Percentiles rank a stretch among this genome's conserved stretches.
These are phyloP conservation scores for Drosophila quadrilineata DNA, from an alignment of 1,140 invertebrate species.

Conservation along the genomic window DNA sequence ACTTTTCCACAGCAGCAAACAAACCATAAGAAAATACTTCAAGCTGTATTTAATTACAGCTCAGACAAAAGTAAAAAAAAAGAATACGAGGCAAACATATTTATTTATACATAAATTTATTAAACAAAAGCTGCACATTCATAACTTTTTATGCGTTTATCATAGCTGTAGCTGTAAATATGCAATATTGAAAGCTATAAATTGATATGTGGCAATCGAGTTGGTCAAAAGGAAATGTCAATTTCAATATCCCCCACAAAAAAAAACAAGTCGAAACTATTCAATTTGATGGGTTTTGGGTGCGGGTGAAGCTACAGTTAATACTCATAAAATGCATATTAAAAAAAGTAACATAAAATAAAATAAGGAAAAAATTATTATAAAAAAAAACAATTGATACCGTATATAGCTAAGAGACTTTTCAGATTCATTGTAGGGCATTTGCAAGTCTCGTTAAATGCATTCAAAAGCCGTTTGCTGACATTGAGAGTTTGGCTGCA, in stretches of 20 bases:
- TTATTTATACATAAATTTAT: constrained; percentile 18
- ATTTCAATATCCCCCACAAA: constrained; percentile 7
- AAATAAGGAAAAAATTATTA: constrained; percentile 34
- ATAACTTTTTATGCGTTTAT: constrained; percentile 4
- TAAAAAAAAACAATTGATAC: constrained; percentile 17
- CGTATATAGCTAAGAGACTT: too few species aligned
- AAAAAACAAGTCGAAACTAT: constrained; percentile 4
- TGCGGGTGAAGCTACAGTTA: constrained; percentile 45
- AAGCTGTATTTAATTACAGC: constrained; percentile 17
- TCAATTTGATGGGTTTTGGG: constrained; percentile 8
- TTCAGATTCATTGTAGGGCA: too few species aligned
- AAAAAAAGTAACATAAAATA: constrained; percentile 28
- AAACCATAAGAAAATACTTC: not conserved
- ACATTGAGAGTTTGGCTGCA: constrained; percentile 27
- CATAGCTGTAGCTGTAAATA: constrained; percentile 7
- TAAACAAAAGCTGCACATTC: constrained; percentile 9
- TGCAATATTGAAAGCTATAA: constrained; percentile 5
- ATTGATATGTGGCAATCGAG: constrained; percentile 9
- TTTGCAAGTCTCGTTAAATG: not conserved
- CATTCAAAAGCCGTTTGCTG: not conserved
- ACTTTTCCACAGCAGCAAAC: not conserved
- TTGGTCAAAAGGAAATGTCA: constrained; percentile 10
- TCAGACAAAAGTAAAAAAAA: too few species aligned
- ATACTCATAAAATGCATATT: constrained; percentile 49
- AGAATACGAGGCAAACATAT: too few species aligned